Evolutionary conservation across 23 tunicate species (phyloP).

Genomic region (Trididemnum miniatum): DNA sequence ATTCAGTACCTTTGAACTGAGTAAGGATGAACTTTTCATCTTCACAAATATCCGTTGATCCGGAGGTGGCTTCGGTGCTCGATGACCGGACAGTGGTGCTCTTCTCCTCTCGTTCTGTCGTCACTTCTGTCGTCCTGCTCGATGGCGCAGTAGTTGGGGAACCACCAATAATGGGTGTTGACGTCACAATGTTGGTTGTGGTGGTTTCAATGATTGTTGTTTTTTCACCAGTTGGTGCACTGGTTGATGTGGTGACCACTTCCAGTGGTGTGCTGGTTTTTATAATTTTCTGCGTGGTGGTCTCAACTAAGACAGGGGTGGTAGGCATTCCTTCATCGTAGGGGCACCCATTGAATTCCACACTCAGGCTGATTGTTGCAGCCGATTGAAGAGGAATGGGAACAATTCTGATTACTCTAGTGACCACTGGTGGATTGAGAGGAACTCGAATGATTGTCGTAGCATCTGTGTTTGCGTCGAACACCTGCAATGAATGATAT

Average conservation of each 20-base stretch:
- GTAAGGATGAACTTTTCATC: constrained; percentile 56
- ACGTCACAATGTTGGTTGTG: constrained; percentile 39
- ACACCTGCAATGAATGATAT: constrained; percentile 19
- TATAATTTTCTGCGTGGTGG: constrained; percentile 59
- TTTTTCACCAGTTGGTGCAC: neutral
- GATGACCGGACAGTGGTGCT: constrained; percentile 29
- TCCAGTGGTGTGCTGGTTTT: constrained; percentile 23
- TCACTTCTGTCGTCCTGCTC: constrained; percentile 16
- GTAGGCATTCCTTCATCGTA: constrained; percentile 5
- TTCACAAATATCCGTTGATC: constrained; percentile 32
- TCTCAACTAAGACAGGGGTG: constrained; percentile 68
- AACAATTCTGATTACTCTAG: constrained; percentile 1
- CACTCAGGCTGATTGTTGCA: neutral
- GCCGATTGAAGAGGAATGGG: neutral
- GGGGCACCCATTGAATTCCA: constrained; percentile 39
- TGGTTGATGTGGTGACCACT: neutral
- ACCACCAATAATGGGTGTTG: constrained; percentile 41
- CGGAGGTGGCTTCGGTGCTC: constrained; percentile 20
- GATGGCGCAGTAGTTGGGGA: neutral
- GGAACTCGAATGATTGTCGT: constrained; percentile 11
- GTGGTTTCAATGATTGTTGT: constrained; percentile 45
- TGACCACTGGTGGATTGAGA: constrained; percentile 34
- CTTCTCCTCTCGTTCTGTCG: constrained; percentile 38
- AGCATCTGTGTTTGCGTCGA: constrained; percentile 41
- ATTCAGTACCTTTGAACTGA: constrained; percentile 46